Evolutionary conservation across 2,797 vertebrate species (phyloP).

Genomic region (Poecilia wingei): DNA sequence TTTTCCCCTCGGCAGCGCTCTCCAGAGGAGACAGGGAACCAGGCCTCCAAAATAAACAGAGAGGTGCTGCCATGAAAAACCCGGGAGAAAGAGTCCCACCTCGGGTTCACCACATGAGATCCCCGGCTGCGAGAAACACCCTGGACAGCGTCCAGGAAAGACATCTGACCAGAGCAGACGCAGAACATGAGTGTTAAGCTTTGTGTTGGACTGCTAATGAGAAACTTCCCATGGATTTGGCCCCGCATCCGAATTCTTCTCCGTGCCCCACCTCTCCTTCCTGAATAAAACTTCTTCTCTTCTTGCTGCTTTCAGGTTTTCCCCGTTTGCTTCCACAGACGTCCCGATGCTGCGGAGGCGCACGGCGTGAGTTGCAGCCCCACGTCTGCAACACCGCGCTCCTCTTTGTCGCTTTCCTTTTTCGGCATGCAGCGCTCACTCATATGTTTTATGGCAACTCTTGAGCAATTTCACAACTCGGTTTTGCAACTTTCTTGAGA

Average conservation of each 20-base stretch:
- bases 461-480: conserved; percentile 40
- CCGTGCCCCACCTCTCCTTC: background rate
- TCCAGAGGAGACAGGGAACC: conserved; percentile 44
- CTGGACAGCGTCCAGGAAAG: background rate
- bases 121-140: background rate
- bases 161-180: background rate
- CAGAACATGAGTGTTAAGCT: background rate
- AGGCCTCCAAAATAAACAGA: conserved; percentile 63
- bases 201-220: background rate
- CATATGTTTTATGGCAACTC: conserved; percentile 18
- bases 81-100: conserved; percentile 20
- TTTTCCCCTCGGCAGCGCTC: conserved; percentile 45
- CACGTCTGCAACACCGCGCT: background rate
- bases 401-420: conserved; percentile 14
- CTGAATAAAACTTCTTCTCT: conserved; percentile 16
- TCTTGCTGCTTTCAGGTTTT: conserved; percentile 15
- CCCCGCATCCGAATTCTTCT: background rate
- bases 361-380: background rate
- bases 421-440: background rate
- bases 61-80: conserved; percentile 7
- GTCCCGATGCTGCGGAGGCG: background rate
- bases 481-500: conserved; percentile 49
- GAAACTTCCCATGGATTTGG: background rate
- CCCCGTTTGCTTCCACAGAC: conserved; percentile 8
- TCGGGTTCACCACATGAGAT: conserved; percentile 22